Evolutionary conservation across 2,888 invertebrate genomes (phyloP).

Genomic region (Drosophila nr. perissopoda): DNA sequence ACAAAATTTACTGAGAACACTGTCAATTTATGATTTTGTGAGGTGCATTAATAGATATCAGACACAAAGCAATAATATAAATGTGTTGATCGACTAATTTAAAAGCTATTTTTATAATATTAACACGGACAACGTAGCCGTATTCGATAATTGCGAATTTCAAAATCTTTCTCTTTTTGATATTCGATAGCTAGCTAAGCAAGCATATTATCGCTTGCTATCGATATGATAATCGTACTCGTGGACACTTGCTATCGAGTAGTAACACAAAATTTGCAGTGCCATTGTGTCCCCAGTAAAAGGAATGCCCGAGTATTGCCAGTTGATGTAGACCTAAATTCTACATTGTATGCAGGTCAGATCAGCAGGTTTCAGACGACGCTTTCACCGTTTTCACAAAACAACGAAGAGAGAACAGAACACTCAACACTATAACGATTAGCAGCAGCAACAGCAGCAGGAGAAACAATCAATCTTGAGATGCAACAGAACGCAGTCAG

Average conservation of each 20-base stretch:
- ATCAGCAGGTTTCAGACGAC: conserved; percentile 52
- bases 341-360: conserved; percentile 29
- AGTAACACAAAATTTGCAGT: conserved; percentile 47
- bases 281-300: conserved; percentile 37
- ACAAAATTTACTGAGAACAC: not conserved
- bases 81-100: not conserved
- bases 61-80: not conserved
- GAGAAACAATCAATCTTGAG: conserved; percentile 4
- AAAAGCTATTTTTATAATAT: not conserved
- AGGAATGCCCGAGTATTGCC: conserved; percentile 42
- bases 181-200: not conserved
- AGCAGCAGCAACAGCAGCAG: conserved; percentile 28
- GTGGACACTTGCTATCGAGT: conserved; percentile 58
- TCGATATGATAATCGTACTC: conserved; percentile 51
- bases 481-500: conserved; percentile 75
- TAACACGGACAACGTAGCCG: not conserved
- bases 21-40: not conserved
- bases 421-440: not conserved
- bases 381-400: conserved; percentile 33
- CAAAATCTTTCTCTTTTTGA: not conserved
- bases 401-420: conserved; percentile 3
- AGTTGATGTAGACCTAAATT: conserved; percentile 52
- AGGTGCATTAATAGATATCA: not conserved
- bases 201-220: conserved; percentile 11
- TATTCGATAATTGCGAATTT: not conserved